Conservation (phyloP, 1,140 invertebrate genomes). For the Onthophagus taurus region DNA sequence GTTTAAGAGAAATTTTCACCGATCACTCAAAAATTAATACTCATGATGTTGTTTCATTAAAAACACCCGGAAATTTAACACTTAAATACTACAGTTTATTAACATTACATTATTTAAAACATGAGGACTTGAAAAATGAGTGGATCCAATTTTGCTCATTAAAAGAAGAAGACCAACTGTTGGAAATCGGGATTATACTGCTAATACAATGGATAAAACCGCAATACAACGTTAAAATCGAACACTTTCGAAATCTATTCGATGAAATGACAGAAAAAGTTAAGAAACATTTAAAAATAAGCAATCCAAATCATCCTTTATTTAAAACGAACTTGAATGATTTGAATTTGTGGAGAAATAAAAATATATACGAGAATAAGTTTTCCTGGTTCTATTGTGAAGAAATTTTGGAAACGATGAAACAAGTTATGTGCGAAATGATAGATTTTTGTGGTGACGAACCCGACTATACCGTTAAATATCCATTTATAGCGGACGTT, state of each 20-base stretch:
- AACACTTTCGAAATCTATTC: constrained; percentile 25
- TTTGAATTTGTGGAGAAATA: constrained; percentile 37
- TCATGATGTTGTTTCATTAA: constrained; percentile 24
- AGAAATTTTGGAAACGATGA: constrained; percentile 40
- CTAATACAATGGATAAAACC: constrained; percentile 45
- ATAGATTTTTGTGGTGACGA: constrained; percentile 44
- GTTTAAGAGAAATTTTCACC: constrained; percentile 24
- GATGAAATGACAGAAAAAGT: constrained; percentile 35
- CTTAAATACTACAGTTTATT: constrained; percentile 41
- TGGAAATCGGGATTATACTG: constrained; percentile 37
- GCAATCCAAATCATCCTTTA: constrained; percentile 44
- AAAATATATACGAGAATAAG: constrained; percentile 42
- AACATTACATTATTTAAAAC: constrained; percentile 35
- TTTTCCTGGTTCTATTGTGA: constrained; percentile 34
- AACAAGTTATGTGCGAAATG: constrained; percentile 41
- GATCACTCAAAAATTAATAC: constrained; percentile 20
- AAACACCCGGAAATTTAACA: constrained; percentile 29
- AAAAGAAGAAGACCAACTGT: constrained; percentile 25
- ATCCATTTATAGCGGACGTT: constrained; percentile 53
- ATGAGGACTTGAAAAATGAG: constrained; percentile 27
- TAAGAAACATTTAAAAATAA: constrained; percentile 62
- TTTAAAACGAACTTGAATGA: constrained; percentile 31
- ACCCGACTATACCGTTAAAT: constrained; percentile 43
- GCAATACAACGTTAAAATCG: constrained; percentile 28
- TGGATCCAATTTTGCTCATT: constrained; percentile 32